Percentiles rank a stretch among this genome's conserved stretches.
Conservation (phyloP, 2,888 invertebrate species). For the Myopa tessellatipennis region DNA sequence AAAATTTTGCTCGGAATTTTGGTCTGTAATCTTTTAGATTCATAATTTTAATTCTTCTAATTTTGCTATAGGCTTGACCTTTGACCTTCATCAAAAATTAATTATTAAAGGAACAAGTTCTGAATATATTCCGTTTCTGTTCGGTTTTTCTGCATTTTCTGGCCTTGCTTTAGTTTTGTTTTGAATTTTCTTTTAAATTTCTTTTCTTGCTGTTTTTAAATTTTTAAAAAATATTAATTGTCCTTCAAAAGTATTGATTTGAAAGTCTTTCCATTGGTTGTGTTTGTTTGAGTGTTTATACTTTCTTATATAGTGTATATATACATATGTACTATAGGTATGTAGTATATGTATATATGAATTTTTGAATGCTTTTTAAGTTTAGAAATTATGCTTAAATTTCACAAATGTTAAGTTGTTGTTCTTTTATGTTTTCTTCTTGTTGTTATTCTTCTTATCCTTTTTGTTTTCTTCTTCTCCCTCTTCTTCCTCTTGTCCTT, state of each 20-base stretch:
- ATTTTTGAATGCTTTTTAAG: conserved; percentile 2
- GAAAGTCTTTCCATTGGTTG: conserved; percentile 37
- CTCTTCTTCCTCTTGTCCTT: too few relatives aligned
- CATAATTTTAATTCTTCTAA: conserved; percentile 30
- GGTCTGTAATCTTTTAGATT: conserved; percentile 17
- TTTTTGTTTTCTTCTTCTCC: too few relatives aligned
- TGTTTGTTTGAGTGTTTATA: conserved; percentile 23
- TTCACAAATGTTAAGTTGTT: conserved; percentile 23
- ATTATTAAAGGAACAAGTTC: conserved; percentile 32
- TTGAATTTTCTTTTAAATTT: conserved; percentile 6
- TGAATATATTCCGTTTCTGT: conserved; percentile 20
- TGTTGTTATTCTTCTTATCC: background rate
- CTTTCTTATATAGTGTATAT: conserved; percentile 35
- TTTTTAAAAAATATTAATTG: conserved; percentile 38
- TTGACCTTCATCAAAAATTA: conserved; percentile 14
- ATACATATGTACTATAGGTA: conserved; percentile 27
- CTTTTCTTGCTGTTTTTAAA: conserved; percentile 14
- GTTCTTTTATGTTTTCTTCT: background rate
- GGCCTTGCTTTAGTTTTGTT: conserved; percentile 6
- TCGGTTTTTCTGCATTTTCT: background rate
- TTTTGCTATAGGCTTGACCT: conserved; percentile 31
- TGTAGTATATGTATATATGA: conserved; percentile 17
- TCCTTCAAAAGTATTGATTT: conserved; percentile 31
- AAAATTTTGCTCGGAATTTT: conserved; percentile 48
- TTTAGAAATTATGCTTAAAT: conserved; percentile 26